Base-by-base conservation (phyloP, 2,113 vertebrate genomes). In the Hypanus sabinus region DNA sequence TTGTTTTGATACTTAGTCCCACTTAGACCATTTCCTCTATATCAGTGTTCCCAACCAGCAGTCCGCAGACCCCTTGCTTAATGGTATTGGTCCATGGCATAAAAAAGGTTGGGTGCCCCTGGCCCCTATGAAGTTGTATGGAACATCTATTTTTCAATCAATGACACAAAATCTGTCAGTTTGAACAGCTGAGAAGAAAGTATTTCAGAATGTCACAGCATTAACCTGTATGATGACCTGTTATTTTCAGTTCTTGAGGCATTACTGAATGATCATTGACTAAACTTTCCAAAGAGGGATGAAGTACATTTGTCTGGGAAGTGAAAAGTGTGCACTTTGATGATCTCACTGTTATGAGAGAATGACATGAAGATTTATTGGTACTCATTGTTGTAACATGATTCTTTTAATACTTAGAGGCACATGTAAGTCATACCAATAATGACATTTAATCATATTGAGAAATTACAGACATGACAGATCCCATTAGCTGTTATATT, bases 401-500 rank as follows among this genome's bases (percentile, higher is more conserved):
- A 93, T 93, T 73, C 71, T 20, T 24, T 12, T 73, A 73, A 38
- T 55, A 73, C 68, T 93, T 93, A 55, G 27, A 73, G 91, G 73
- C 68, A 93, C 68, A 46, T 46, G 18, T 73, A 93, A 93, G 70
- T 75, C 36, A 71, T 30, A 30, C 22, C 91, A 93, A 46, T 46
- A 46, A 93, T 71, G 68, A 75, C 70, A 73, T 93, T 93, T 93
- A 93, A 93, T 93, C 91, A 71, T 38, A 55, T 70, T 55, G 90
- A 93, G 36, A 93, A 16, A 27, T 20, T 93, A 46, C 90, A 55
- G 68, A 46, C 24, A 33, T 55, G 91, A 73, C 70, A 93, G 38
- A 93, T 75, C 91, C 68, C 70, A 93, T 93, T 93, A 93, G 55
- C 91, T 24, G 91, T 75, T 46, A 93, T 93, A 93, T 93, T 93